Evolutionary conservation across 2,113 vertebrate genomes (phyloP), one percentile per base, ranked within the genome.

Genomic region (Orientallactaga bullata): DNA sequence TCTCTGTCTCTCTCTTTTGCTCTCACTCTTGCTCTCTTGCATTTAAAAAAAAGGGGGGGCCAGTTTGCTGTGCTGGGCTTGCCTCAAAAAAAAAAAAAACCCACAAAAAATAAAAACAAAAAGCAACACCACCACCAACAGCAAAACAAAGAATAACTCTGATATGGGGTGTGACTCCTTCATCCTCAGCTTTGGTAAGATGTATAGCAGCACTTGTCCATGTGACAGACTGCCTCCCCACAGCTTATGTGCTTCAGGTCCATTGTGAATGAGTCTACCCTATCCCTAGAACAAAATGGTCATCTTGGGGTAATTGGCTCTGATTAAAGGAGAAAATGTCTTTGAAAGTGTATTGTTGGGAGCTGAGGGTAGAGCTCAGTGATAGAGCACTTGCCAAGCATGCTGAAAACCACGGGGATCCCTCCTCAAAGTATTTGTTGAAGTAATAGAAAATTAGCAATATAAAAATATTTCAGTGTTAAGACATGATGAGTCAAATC

Each of bases 361-460:
- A 7, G 37, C 8, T 13, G 37, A 68, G 39, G 37, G 28, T 51
- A 26, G 9, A 83, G 11, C 10, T 83, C 26, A 83, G 37, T 66
- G 28, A 35, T 66, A 66, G 80, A 32, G 18, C 17, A 47, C 37
- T 83, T 66, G 39, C 4, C 18, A 51, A 15, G 11, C 66, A 15
- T 68, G 65, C 42, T 13, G 11, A 83, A n/a, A 11, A 12, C 11
- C 42, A 35, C 69, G 82, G 65, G 32, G 55, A 13, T 55, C 55
- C 55, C 55, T 55, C 55, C 55, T 11, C 55, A 55, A 55, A 55
- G 55, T 9, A 51, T 32, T 32, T 89, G 32, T 63, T 81, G n/a
- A 81, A 60, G 35, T 93, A 84, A 37, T 88, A 7, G 37, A 74
- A 91, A 90, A 93, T 71, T 58, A 90, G 18, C 60, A 92, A 55